Conservation (phyloP, 2,797 vertebrate species). For the Strix occidentalis region DNA sequence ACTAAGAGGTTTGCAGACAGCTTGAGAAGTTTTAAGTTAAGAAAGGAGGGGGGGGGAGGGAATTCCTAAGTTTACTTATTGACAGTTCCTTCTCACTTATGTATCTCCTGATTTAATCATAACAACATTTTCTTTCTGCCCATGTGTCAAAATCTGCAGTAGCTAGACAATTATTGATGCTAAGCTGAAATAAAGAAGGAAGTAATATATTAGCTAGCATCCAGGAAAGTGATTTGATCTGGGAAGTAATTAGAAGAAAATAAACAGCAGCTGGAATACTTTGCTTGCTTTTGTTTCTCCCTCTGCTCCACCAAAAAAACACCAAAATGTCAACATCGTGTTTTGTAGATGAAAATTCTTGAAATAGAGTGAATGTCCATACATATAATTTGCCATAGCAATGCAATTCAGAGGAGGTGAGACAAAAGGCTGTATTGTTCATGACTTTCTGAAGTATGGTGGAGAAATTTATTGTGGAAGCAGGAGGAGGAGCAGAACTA, state of each 20-base stretch:
- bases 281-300: background rate
- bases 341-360: background rate
- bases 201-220: background rate
- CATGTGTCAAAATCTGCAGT: background rate
- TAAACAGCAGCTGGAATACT: background rate
- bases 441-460: background rate
- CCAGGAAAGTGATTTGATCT: background rate
- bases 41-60: background rate
- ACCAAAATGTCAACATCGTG: background rate
- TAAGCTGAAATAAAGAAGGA: background rate
- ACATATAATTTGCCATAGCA: background rate
- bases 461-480: background rate
- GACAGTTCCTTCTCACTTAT: background rate
- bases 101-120: background rate
- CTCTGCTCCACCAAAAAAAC: background rate
- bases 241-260: slow-evolving; percentile 25
- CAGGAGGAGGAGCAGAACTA: background rate
- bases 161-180: background rate
- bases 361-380: background rate
- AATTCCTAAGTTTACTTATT: background rate
- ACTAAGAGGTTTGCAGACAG: background rate
- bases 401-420: background rate
- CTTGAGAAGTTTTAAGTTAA: background rate
- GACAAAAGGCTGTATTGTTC: background rate
- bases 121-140: background rate